Conservation (phyloP, 2,888 invertebrate species). For the Ornithoptera alexandrae region DNA sequence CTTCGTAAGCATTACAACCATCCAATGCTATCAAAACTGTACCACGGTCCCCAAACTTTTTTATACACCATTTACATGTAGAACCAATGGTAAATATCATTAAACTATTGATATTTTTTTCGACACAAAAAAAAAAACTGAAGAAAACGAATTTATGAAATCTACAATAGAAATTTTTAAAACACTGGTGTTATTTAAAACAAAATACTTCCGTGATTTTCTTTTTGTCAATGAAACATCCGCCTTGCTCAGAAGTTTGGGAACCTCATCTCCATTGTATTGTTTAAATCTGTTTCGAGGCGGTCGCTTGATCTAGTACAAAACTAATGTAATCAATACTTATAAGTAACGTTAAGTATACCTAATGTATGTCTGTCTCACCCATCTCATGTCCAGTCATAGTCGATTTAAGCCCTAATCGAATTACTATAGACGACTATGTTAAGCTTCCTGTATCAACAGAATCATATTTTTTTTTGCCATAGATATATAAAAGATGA, state of each 20-base stretch:
- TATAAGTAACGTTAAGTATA: background rate
- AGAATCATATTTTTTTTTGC: background rate
- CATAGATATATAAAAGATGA: background rate
- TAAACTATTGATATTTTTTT: too few species aligned
- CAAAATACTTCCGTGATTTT: too few species aligned
- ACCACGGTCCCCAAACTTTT: background rate
- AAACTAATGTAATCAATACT: conserved; percentile 5
- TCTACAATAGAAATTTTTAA: too few species aligned
- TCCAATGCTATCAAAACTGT: background rate
- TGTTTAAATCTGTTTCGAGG: background rate
- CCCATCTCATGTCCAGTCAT: background rate
- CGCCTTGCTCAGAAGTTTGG: background rate
- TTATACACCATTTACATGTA: background rate
- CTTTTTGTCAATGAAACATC: background rate
- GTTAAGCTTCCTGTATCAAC: background rate
- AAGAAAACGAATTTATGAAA: too few species aligned
- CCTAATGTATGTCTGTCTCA: conserved; percentile 2
- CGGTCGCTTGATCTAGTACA: conserved; percentile 14
- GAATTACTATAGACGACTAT: background rate
- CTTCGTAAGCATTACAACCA: background rate
- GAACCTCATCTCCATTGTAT: background rate
- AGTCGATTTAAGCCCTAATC: background rate
- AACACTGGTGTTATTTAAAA: too few species aligned
- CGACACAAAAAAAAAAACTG: too few species aligned
- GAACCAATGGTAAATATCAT: background rate